Evolutionary conservation across 2,888 invertebrate genomes (phyloP), one percentile per base, ranked within the genome.

Genomic region (Miltochrista miniata): DNA sequence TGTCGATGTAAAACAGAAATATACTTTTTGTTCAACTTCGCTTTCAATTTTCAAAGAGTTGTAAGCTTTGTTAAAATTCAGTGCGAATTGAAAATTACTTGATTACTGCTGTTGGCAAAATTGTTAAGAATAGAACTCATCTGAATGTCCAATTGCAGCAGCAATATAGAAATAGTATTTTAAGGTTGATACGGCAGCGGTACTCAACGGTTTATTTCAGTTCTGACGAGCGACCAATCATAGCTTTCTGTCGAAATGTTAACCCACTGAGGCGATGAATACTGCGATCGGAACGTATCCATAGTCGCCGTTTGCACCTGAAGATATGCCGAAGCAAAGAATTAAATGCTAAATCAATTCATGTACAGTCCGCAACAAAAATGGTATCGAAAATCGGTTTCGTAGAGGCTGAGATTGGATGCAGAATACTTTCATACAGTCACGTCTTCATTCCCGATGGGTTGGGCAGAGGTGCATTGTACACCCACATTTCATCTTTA

Each of bases 221-320:
- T 68, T 68, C 72, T 71, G 76, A 74, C 72, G 79, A 73, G n/a
- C n/a, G 67, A 79, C 79, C 84, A 87, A 85, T 86, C 82, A 84
- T 80, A 79, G 79, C 74, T 79, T 83, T 85, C 86, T 68, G 74
- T 70, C 61, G 72, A 76, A 76, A 81, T 74, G 74, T 75, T 71
- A 81, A n/a, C 83, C 80, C 81, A 81, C 75, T 66, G 75, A 67
- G 61, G 71, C 74, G 73, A 73, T 75, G 72, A 72, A 76, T 79
- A 63, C 74, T 57, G 61, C 64, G 58, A 67, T 63, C 60, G 54
- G 56, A 45, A 51, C 48, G 54, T 44, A 53, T 5, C n/a, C n/a
- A n/a, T 33, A 56, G 55, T 37, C 34, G 57, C 45, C 54, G 44
- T 58, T 51, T 59, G 56, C 49, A 43, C 51, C 49, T 15, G n/a